phyloP scores from a whole-genome alignment of 2,113 vertebrate species.

The Aythya baeri region DNA sequence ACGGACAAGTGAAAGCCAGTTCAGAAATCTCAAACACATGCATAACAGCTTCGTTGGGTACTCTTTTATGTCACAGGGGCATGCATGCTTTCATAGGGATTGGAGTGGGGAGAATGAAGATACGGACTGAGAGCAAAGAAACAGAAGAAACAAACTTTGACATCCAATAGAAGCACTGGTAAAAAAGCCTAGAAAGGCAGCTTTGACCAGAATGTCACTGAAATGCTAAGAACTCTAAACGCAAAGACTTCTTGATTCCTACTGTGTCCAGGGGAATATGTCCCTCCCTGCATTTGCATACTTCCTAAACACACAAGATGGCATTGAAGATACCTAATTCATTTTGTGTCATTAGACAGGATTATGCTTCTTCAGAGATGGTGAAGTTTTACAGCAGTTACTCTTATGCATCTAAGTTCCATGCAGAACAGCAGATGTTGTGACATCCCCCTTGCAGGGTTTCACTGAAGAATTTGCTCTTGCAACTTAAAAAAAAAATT shows the following conservation, averaged over 20 bases:
- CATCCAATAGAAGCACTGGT: not conserved
- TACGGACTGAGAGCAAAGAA: not conserved
- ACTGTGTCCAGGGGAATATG: not conserved
- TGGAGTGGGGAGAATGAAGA: not conserved
- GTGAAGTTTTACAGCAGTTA: not conserved
- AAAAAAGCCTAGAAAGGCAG: not conserved
- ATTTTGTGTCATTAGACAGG: not conserved
- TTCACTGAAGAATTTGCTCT: not conserved
- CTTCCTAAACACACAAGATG: not conserved
- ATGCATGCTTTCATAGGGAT: not conserved
- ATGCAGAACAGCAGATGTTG: not conserved
- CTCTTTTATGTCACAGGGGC: not conserved
- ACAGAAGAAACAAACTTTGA: not conserved
- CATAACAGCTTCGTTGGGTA: not conserved
- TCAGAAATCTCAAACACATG: not conserved
- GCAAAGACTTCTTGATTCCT: not conserved
- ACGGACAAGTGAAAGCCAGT: not conserved
- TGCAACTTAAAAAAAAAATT: not conserved
- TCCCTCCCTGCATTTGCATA: not conserved
- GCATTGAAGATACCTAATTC: not conserved
- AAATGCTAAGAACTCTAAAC: not conserved
- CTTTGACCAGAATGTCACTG: not conserved
- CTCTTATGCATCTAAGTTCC: not conserved
- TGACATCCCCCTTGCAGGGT: not conserved
- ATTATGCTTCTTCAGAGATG: not conserved